Evolutionary conservation across 2,797 vertebrate species (phyloP), one percentile per base, ranked within the genome.

Genomic region (Epinephelus malabaricus): DNA sequence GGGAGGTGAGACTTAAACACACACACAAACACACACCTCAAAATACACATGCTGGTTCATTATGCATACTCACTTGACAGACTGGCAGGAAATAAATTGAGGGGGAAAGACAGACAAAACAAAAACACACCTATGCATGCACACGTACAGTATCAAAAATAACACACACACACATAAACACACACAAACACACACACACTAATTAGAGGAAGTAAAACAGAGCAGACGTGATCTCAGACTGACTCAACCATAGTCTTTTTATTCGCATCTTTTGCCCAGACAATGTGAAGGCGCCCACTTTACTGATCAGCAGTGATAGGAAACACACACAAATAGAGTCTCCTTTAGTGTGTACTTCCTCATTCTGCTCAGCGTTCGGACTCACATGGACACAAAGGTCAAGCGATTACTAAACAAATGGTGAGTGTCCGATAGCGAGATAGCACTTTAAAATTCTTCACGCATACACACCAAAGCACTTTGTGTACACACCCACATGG

Each of bases 221-320:
- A 79, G 74, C 73, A 89, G 73, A 76, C 49, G 2, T 81, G 69
- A 66, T 77, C 54, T 84, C 66, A 77, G 62, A 67, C 34, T 64
- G 65, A 82, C 25, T 89, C 69, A 76, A 69, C 4, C 4, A 34
- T 19, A 5, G 61, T 46, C 14, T 69, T 45, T 73, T 73, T 61
- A 34, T 66, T 65, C 56, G 19, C 12, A 0, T 25, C 58, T 66
- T 66, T 64, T 45, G 56, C 23, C 69, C 69, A 83, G 74, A 75
- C 38, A 7, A 25, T 80, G 18, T 40, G 21, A 73, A 73, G 65
- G 54, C 11, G n/a, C 51, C 51, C 21, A 76, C 59, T 66, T 74
- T 27, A 45, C 2, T 73, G 69, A 76, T 82, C 65, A 54, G 9
- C 62, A 68, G 23, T 18, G 54, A 62, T 6, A 34, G 21, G 4